A percentile compares a stretch with the other conserved stretches of the same genome.
phyloP scores from a whole-genome alignment of 2,888 invertebrate species.

The Cyaniris semiargus region DNA sequence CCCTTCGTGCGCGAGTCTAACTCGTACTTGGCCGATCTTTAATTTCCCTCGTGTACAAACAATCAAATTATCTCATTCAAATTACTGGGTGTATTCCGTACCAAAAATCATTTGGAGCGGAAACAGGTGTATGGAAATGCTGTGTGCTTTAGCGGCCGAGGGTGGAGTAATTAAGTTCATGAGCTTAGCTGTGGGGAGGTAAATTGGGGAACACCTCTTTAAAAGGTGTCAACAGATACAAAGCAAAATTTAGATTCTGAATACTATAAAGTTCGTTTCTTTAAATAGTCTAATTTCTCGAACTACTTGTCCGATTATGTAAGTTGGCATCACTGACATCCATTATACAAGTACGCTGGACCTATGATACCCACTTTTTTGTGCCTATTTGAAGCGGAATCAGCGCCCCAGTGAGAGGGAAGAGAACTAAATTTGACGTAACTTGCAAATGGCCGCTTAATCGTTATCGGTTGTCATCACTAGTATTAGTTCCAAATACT shows the following conservation, averaged over 20 bases:
- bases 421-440: too few relatives aligned
- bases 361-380: too few relatives aligned
- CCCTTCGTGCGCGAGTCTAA: too few relatives aligned
- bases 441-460: too few relatives aligned
- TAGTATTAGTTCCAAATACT: too few relatives aligned
- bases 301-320: not conserved
- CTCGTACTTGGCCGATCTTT: too few relatives aligned
- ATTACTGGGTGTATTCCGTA: not conserved
- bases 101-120: not conserved
- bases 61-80: not conserved
- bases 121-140: conserved; percentile 1
- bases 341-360: too few relatives aligned
- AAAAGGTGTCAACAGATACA: not conserved
- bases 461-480: too few relatives aligned
- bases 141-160: not conserved
- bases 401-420: too few relatives aligned
- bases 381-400: too few relatives aligned
- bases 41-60: not conserved
- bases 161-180: not conserved
- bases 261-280: not conserved
- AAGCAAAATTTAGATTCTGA: too few relatives aligned
- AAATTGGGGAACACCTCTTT: not conserved
- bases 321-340: too few relatives aligned
- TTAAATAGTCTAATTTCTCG: not conserved
- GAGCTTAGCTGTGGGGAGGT: not conserved